These are phyloP conservation scores for Mastomys coucha DNA, from an alignment of 2,113 vertebrate genomes.

Conservation along the genomic window DNA sequence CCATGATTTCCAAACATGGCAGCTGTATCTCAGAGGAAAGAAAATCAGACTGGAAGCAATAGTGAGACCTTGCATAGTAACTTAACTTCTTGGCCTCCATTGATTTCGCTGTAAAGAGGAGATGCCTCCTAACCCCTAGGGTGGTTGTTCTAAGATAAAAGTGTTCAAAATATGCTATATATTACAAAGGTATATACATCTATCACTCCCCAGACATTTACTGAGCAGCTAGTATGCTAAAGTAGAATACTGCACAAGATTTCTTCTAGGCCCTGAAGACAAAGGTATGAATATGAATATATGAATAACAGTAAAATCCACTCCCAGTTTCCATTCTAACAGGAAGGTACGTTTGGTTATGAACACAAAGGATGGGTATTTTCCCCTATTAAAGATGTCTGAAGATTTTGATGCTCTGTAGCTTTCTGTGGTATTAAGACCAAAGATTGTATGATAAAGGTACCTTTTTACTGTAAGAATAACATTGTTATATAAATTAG, in stretches of 20 bases:
- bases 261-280: constrained; percentile 23
- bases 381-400: neutral
- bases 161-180: constrained; percentile 30
- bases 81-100: constrained; percentile 57
- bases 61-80: constrained; percentile 45
- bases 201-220: neutral
- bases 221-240: neutral
- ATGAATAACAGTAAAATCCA: constrained; percentile 43
- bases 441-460: constrained; percentile 9
- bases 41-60: neutral
- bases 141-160: constrained; percentile 13
- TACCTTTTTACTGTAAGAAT: constrained; percentile 52
- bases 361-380: constrained; percentile 40
- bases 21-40: constrained; percentile 46
- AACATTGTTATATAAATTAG: constrained; percentile 51
- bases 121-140: constrained; percentile 33
- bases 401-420: constrained; percentile 10
- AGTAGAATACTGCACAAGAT: neutral
- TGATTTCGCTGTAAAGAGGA: constrained; percentile 55
- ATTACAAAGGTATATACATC: constrained; percentile 42
- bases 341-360: constrained; percentile 49
- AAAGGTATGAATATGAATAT: constrained; percentile 39
- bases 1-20: constrained; percentile 55
- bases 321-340: constrained; percentile 29
- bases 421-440: constrained; percentile 33